Evolutionary conservation across 2,113 vertebrate species (phyloP).

Genomic region (Hoplias malabaricus): DNA sequence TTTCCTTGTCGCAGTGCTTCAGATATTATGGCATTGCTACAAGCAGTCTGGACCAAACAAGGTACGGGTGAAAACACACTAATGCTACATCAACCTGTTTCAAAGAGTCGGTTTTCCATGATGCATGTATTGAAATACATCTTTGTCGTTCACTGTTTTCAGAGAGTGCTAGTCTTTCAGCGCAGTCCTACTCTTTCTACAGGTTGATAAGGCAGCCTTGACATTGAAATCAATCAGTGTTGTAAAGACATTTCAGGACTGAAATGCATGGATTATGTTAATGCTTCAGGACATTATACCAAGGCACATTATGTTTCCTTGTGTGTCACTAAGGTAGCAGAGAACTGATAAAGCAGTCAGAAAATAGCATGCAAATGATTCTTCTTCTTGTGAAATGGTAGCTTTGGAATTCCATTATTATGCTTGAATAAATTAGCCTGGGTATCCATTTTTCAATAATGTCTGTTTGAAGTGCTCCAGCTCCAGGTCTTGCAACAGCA

Average conservation of each 20-base stretch:
- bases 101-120: no score
- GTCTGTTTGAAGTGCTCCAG: conserved; percentile 43
- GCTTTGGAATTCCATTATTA: conserved; percentile 9
- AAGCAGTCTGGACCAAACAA: no score
- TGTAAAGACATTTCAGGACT: conserved; percentile 6
- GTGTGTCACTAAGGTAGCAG: not conserved
- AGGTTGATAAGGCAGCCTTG: not conserved
- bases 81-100: no score
- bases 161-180: no score
- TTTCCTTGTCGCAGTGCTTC: no score
- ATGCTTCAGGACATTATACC: not conserved
- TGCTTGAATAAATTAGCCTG: not conserved
- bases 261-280: conserved; percentile 24
- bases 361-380: conserved; percentile 5
- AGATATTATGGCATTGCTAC: no score
- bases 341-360: not conserved
- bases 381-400: not conserved
- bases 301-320: not conserved
- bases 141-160: no score
- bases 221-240: conserved; percentile 23
- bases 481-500: conserved; percentile 43
- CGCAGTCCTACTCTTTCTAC: not conserved
- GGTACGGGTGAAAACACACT: no score
- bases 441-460: conserved; percentile 1
- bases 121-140: no score